Conservation (phyloP, 2,888 invertebrate species). For the Patella ulyssiponensis region DNA sequence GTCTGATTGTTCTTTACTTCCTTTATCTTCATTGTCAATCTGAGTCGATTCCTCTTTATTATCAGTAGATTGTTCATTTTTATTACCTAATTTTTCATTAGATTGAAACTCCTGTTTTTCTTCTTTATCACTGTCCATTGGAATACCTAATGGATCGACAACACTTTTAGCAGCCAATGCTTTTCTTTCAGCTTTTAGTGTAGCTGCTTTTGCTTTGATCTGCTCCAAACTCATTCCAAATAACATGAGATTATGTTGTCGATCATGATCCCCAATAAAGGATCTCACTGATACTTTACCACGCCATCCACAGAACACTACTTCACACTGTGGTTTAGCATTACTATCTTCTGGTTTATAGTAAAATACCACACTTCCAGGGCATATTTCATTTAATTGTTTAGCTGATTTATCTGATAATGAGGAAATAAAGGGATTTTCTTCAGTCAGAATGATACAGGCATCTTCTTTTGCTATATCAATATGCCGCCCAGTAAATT, state of each 20-base stretch:
- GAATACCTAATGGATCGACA: neutral
- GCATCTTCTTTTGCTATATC: constrained; percentile 83
- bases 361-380: constrained; percentile 54
- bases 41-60: no score
- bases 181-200: constrained; percentile 15
- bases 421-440: constrained; percentile 83
- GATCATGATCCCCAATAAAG: constrained; percentile 88
- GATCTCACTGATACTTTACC: constrained; percentile 89
- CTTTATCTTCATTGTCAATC: no score
- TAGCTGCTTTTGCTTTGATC: constrained; percentile 32
- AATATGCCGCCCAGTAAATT: constrained; percentile 77
- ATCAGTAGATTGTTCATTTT: no score
- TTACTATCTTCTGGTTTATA: constrained; percentile 58
- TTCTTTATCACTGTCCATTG: no score
- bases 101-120: no score
- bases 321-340: constrained; percentile 71
- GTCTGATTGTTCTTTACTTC: no score
- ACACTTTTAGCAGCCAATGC: neutral
- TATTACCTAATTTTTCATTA: no score
- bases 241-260: constrained; percentile 88
- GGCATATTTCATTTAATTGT: constrained; percentile 76
- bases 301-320: constrained; percentile 82
- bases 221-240: constrained; percentile 81
- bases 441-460: constrained; percentile 83
- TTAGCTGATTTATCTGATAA: constrained; percentile 80